These are phyloP conservation scores for Hucho hucho DNA, from an alignment of 2,113 vertebrate species.

Conservation along the genomic window DNA sequence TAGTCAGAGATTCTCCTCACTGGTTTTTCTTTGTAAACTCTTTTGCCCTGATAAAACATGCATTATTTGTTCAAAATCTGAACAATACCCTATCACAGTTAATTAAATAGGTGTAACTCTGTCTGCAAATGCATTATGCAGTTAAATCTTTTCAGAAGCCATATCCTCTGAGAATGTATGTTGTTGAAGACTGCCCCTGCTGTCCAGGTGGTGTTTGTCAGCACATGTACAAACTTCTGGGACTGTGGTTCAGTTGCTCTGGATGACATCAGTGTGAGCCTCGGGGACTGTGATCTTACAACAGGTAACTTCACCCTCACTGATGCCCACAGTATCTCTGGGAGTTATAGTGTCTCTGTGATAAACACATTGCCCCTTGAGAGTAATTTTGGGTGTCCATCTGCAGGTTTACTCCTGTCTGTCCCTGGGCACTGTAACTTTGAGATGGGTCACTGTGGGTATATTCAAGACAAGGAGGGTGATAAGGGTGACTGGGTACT, in stretches of 20 bases:
- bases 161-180: neutral
- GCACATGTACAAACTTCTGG: slow-evolving; percentile 90
- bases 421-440: slow-evolving; percentile 86
- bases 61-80: neutral
- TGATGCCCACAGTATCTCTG: neutral
- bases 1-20: neutral
- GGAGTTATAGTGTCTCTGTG: neutral
- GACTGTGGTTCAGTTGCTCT: slow-evolving; percentile 90
- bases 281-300: slow-evolving; percentile 81
- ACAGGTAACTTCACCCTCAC: slow-evolving; percentile 69
- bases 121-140: neutral
- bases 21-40: neutral
- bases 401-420: slow-evolving; percentile 65
- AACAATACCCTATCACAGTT: neutral
- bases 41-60: no score
- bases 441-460: slow-evolving; percentile 84
- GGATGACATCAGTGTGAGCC: slow-evolving; percentile 84
- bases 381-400: neutral
- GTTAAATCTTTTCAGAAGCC: neutral
- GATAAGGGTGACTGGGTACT: slow-evolving; percentile 82
- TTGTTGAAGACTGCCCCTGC: neutral
- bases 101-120: neutral
- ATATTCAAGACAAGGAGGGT: slow-evolving; percentile 80
- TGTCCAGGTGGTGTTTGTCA: slow-evolving; percentile 86
- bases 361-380: neutral